Percentiles rank a stretch among this genome's conserved stretches.
Conservation (phyloP, 2,888 invertebrate species). For the Dilophus febrilis region DNA sequence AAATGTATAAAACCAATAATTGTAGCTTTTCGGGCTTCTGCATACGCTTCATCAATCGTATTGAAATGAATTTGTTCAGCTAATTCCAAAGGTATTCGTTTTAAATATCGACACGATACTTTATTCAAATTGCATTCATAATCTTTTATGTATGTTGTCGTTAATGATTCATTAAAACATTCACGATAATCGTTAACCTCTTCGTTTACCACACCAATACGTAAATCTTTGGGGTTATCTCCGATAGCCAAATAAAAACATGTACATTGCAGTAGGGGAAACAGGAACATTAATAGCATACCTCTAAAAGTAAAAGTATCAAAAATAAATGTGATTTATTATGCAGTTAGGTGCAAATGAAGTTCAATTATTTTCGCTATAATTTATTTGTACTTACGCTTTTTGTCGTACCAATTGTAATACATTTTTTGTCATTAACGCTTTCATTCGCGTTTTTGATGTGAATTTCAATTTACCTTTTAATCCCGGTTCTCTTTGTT, state of each 20-base stretch:
- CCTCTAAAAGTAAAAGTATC: constrained; percentile 39
- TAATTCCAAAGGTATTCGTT: constrained; percentile 24
- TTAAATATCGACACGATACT: constrained; percentile 44
- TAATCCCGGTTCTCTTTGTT: constrained; percentile 9
- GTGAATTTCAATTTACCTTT: constrained; percentile 22
- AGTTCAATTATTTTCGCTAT: background rate
- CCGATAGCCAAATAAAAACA: constrained; percentile 70
- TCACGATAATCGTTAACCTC: constrained; percentile 40
- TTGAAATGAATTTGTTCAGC: constrained; percentile 30
- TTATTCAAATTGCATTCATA: constrained; percentile 35
- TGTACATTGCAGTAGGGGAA: constrained; percentile 64
- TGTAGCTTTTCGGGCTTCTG: constrained; percentile 36
- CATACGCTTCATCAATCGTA: constrained; percentile 34
- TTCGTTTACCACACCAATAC: constrained; percentile 61
- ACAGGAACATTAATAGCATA: constrained; percentile 59
- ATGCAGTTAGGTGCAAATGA: background rate
- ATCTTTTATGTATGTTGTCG: constrained; percentile 25
- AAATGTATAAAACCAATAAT: constrained; percentile 51
- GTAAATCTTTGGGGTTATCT: constrained; percentile 51
- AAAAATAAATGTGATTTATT: background rate
- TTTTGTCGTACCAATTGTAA: constrained; percentile 53
- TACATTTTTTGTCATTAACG: constrained; percentile 51
- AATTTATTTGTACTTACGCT: constrained; percentile 36
- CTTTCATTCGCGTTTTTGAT: constrained; percentile 35
- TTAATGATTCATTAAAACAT: constrained; percentile 24